Evolutionary conservation across 1,140 invertebrate species (phyloP).

Genomic region (Choristoneura fumiferana): DNA sequence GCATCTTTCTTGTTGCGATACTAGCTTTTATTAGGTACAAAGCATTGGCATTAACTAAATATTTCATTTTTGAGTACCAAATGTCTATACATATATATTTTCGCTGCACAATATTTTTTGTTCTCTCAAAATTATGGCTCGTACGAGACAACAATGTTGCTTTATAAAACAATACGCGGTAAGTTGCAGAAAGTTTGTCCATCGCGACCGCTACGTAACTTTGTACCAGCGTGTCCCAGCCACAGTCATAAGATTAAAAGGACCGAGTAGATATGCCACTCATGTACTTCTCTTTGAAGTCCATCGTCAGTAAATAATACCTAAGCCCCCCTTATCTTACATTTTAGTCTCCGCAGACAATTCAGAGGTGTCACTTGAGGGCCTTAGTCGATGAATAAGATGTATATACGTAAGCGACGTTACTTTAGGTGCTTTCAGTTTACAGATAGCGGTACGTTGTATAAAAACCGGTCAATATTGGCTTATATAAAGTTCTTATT

Average conservation of each 20-base stretch:
- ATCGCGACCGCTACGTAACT: constrained; percentile 8
- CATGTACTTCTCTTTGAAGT: constrained; percentile 1
- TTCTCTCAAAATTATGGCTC: constrained; percentile 16
- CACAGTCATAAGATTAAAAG: constrained; percentile 1
- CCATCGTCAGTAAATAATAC: neutral
- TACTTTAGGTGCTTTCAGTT: neutral
- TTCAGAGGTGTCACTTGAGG: neutral
- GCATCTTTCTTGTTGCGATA: too few species aligned
- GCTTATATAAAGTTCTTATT: too few species aligned
- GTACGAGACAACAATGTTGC: constrained; percentile 28
- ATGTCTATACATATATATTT: too few species aligned
- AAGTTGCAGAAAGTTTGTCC: constrained; percentile 4
- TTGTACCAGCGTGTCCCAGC: constrained; percentile 1
- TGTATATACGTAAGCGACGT: neutral
- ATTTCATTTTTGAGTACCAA: too few species aligned
- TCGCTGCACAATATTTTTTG: too few species aligned
- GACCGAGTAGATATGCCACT: neutral
- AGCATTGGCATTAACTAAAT: too few species aligned
- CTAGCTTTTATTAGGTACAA: too few species aligned
- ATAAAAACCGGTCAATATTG: too few species aligned
- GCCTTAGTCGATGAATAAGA: neutral
- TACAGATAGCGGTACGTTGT: too few species aligned
- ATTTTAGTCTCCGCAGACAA: neutral
- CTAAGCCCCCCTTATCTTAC: neutral
- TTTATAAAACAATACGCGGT: constrained; percentile 18